Conservation (phyloP, 2,888 invertebrate species). For the Hydrotaea cyrtoneurina region DNA sequence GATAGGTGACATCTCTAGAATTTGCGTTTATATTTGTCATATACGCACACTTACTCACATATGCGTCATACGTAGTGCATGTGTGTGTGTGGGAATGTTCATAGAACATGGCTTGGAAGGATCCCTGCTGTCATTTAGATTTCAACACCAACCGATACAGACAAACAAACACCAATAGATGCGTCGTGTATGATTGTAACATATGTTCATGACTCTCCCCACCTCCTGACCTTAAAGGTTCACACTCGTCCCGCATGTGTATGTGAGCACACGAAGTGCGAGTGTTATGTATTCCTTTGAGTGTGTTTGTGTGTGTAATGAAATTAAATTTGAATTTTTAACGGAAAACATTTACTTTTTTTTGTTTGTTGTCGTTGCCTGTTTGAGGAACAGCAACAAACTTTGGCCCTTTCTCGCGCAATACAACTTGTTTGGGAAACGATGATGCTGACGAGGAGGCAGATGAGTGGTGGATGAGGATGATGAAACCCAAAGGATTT, state of each 20-base stretch:
- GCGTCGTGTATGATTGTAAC: conserved; percentile 20
- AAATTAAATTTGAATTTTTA: conserved; percentile 63
- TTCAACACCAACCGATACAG: not conserved
- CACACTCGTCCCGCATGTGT: not conserved
- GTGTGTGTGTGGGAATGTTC: too few species aligned
- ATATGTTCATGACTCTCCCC: conserved; percentile 2
- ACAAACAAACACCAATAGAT: not conserved
- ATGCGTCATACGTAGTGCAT: too few species aligned
- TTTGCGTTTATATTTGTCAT: not conserved
- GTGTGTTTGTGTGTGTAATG: not conserved
- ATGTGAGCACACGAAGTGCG: not conserved
- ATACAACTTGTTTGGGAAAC: not conserved
- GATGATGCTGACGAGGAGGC: not conserved
- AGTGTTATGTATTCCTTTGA: not conserved
- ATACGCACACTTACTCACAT: not conserved
- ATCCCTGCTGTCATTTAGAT: conserved; percentile 5
- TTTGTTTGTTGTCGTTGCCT: not conserved
- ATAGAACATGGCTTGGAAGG: too few species aligned
- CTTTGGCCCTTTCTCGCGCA: not conserved
- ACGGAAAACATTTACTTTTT: conserved; percentile 50
- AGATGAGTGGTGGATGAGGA: not conserved
- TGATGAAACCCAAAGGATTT: conserved; percentile 54
- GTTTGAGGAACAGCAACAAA: not conserved
- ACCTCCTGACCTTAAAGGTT: not conserved
- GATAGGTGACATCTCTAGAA: not conserved